Base-by-base conservation (phyloP, 2,888 invertebrate species). In the Ectemnius continuus region DNA sequence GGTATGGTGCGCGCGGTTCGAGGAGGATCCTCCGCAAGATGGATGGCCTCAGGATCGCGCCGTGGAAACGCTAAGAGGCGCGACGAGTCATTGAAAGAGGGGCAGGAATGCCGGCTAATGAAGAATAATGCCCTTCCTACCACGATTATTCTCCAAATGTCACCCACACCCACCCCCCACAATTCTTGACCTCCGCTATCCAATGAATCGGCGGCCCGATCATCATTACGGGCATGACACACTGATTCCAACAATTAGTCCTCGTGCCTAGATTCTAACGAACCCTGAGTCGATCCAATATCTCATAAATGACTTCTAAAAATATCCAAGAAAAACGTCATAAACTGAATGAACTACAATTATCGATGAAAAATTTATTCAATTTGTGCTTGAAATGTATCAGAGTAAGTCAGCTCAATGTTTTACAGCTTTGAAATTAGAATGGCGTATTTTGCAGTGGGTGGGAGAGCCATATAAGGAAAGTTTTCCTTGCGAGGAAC, bases 21-120 rank as follows among this genome's bases (percentile, higher is more conserved):
- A 70, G 80, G 76, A 79, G 80, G 76, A 79, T 81, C 69, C 78
- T 73, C 78, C 76, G 81, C 79, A 88, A 89, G 89, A 90, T 88
- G 85, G 88, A 90, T 90, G 87, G 84, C 76, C 80, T 70, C 70
- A 67, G 79, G 86, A 87, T 85, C 86, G 73, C 85, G 79, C 77
- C 75, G 82, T 80, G 82, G 84, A 86, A 85, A 88, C 85, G 88
- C 84, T 89, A 90, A 90, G 87, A 88, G 88, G 85, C 88, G 88
- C 86, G 86, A 90, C 89, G 89, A 88, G 87, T 88, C 89, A 89
- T 89, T 90, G 89, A 90, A 89, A 88, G 88, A 86, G 85, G 84
- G 84, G 80, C 79, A 70, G 75, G 70, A 70, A 70, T 68, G 70
- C 69, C 76, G 75, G 75, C 84, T 88, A 89, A 90, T 88, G 89